Evolutionary conservation across 1,140 invertebrate genomes (phyloP), one percentile per base, ranked within the genome.

Genomic region (Idris sp.): DNA sequence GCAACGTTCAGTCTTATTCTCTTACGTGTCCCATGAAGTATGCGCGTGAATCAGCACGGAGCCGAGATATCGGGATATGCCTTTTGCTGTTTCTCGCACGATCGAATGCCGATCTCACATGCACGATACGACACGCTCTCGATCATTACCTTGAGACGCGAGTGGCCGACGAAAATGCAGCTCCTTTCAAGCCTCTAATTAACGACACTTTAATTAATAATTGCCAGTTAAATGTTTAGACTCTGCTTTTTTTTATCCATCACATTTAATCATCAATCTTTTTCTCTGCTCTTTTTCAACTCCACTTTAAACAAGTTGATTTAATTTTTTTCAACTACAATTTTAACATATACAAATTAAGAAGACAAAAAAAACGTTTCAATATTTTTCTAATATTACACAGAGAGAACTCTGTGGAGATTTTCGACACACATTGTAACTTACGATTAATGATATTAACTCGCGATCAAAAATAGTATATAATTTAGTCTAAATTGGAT

Each of bases 111-210:
- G 67, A 72, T 72, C 67, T 72, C 67, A 56, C 56, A 54, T 41
- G 44, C 48, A 41, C 67, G 67, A 71, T 71, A 72, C 48, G 67
- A 72, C 58, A 72, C 58, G 67, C 67, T 72, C 67, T 72, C 67
- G 67, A 72, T 72, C 67, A 13, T 72, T 72, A 56, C 67, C 67
- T 72, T 72, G 67, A 72, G 49, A 38, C 58, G 65, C 53, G 51
- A 58, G 36, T 8, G 62, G 10, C 10, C 54, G 38, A 71, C 56
- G 28, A 61, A 71, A 61, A 54, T 19, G 40, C 26, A 16, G n/a
- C n/a, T n/a, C 67, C 56, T 71, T 71, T 71, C 67, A 25, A 54
- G 51, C 15, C 54, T 51, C 44, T 26, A 54, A 72, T 72, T 62
- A 62, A 69, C 46, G 22, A 51, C 51, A 44, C 22, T 43, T 68